These are phyloP conservation scores for Lasioglossum calceatum DNA, from an alignment of 2,888 invertebrate species.

Conservation along the genomic window DNA sequence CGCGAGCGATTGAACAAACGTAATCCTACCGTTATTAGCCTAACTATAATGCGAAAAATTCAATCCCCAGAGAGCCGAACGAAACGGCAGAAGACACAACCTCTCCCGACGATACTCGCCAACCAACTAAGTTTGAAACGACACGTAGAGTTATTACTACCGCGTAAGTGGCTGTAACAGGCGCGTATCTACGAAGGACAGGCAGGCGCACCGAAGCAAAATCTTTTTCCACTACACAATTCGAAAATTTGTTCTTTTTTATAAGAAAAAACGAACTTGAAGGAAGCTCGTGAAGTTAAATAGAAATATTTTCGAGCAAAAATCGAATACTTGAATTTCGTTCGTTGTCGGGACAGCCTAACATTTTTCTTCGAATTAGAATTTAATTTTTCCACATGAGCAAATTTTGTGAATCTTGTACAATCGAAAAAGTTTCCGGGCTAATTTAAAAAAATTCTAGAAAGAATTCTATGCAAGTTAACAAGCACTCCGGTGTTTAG, in stretches of 20 bases:
- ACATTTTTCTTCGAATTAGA: background rate
- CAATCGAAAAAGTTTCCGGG: background rate
- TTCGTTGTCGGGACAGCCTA: too few relatives aligned
- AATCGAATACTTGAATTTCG: background rate
- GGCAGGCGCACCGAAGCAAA: background rate
- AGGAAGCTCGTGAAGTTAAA: too few relatives aligned
- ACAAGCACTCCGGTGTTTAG: background rate
- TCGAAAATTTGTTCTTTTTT: background rate
- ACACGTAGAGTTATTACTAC: constrained; percentile 78
- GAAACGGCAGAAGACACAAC: constrained; percentile 36
- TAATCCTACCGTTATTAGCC: background rate
- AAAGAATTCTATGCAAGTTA: background rate
- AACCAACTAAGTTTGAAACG: constrained; percentile 73
- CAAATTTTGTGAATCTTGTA: background rate
- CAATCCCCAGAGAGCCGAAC: background rate
- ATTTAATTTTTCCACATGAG: background rate
- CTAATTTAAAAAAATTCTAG: background rate
- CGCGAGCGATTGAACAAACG: background rate
- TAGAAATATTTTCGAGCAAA: background rate
- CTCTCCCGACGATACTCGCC: constrained; percentile 62
- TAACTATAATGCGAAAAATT: constrained; percentile 4
- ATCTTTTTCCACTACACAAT: background rate
- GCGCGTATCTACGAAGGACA: constrained; percentile 35
- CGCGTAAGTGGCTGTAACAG: constrained; percentile 76
- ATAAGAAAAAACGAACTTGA: background rate